Percentiles rank a stretch among this genome's conserved stretches.
Conservation (phyloP, 1,140 invertebrate genomes). For the Drosophila kikkawai region DNA sequence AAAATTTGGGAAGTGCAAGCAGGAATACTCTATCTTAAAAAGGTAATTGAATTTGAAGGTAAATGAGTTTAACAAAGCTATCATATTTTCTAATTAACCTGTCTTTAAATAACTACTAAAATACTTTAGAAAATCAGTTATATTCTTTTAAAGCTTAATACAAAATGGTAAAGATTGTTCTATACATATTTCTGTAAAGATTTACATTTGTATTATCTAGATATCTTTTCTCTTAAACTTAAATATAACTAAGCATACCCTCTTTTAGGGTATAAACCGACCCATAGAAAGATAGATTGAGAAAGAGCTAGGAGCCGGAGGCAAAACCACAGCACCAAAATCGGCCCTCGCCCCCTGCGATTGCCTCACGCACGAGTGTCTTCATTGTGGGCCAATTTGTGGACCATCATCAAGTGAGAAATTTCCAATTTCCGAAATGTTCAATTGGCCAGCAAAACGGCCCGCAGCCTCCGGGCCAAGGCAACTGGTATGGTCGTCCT, state of each 20-base stretch:
- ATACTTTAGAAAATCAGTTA: too few relatives aligned
- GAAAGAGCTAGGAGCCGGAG: conserved; percentile 28
- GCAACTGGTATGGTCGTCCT: conserved; percentile 32
- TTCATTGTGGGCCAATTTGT: conserved; percentile 75
- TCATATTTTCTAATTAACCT: too few relatives aligned
- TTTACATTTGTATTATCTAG: not conserved
- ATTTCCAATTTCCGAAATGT: conserved; percentile 83
- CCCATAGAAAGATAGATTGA: conserved; percentile 21
- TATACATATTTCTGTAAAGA: too few relatives aligned
- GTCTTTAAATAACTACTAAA: too few relatives aligned
- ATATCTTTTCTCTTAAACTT: not conserved
- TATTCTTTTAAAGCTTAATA: too few relatives aligned
- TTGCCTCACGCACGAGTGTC: conserved; percentile 58
- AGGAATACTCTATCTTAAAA: not conserved
- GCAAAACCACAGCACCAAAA: conserved; percentile 31
- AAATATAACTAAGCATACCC: not conserved
- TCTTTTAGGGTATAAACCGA: not conserved
- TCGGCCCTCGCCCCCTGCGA: conserved; percentile 1
- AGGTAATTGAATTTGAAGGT: too few relatives aligned
- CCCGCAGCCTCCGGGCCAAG: conserved; percentile 53
- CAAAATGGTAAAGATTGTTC: too few relatives aligned
- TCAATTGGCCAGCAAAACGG: conserved; percentile 79
- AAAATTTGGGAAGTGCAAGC: not conserved
- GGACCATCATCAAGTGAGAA: conserved; percentile 77
- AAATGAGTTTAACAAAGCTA: too few relatives aligned